A percentile compares a stretch with the other conserved stretches of the same genome.
Conservation (phyloP, 2,113 vertebrate species). For the Puntigrus tetrazona region DNA sequence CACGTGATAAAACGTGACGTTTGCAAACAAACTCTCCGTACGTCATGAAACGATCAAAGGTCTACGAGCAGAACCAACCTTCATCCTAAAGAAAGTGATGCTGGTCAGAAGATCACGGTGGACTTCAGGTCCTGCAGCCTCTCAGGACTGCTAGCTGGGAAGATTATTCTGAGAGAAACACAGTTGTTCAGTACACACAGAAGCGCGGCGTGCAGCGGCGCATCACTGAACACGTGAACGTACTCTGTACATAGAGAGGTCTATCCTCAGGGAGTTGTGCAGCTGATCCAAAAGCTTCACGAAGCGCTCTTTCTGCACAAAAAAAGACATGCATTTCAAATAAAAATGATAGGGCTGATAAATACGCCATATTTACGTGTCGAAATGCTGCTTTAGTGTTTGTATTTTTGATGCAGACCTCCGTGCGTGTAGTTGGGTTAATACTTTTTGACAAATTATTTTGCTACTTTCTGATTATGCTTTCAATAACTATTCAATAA, state of each 20-base stretch:
- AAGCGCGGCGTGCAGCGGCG: background rate
- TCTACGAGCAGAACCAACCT: constrained; percentile 72
- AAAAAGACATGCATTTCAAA: background rate
- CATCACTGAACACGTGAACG: background rate
- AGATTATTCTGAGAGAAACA: constrained; percentile 87
- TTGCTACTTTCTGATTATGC: no score
- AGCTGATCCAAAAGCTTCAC: constrained; percentile 97
- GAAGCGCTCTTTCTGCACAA: constrained; percentile 1
- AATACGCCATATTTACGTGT: no score
- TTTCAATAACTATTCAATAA: no score
- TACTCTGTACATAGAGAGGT: constrained; percentile 99
- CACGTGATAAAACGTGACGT: no score
- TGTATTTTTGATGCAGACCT: no score
- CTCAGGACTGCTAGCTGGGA: constrained; percentile 93
- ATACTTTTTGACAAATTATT: no score
- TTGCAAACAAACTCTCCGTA: no score
- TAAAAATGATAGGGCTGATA: no score
- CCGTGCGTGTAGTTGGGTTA: no score
- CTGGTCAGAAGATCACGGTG: constrained; percentile 97
- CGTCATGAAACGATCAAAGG: background rate
- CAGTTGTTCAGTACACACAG: background rate
- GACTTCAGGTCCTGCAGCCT: constrained; percentile 97
- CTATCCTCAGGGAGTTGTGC: constrained; percentile 95
- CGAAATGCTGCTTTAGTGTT: no score
- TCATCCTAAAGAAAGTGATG: constrained; percentile 99